Evolutionary conservation across 2,113 vertebrate species (phyloP).

Genomic region (Brachyhypopomus occidentalis): DNA sequence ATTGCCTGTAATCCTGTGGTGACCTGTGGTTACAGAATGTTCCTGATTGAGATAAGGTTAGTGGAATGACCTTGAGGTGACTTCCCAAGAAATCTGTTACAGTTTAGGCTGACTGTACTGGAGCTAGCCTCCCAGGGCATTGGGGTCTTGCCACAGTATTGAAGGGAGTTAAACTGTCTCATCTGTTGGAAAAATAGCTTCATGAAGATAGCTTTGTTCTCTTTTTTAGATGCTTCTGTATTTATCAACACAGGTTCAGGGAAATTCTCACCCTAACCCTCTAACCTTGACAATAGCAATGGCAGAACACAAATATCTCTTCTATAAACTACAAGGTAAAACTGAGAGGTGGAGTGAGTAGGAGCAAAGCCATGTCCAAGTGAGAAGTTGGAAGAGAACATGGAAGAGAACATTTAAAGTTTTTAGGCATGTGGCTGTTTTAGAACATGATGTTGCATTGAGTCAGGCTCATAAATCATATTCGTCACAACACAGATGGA

Average conservation of each 20-base stretch:
- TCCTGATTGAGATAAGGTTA: slow-evolving; percentile 46
- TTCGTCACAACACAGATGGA: slow-evolving; percentile 40
- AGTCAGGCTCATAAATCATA: slow-evolving; percentile 35
- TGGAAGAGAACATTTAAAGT: slow-evolving; percentile 19
- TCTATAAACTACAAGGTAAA: slow-evolving; percentile 1
- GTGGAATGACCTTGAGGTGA: slow-evolving; percentile 46
- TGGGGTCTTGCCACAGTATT: too few species aligned
- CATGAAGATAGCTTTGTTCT: not conserved
- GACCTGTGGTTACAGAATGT: slow-evolving; percentile 42
- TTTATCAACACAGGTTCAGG: not conserved
- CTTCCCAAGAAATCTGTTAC: slow-evolving; percentile 37
- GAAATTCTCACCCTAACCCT: slow-evolving; percentile 6
- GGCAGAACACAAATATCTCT: not conserved
- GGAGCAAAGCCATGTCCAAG: not conserved
- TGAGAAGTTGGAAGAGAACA: slow-evolving; percentile 12
- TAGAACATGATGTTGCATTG: slow-evolving; percentile 18
- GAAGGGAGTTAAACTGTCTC: not conserved
- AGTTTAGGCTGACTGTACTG: slow-evolving; percentile 33
- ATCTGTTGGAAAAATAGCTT: not conserved
- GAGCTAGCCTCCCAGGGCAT: not conserved
- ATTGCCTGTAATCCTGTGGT: slow-evolving; percentile 37
- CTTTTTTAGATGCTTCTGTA: not conserved
- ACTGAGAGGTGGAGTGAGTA: not conserved
- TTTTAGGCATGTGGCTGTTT: not conserved
- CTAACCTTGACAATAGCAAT: not conserved